phyloP scores from a whole-genome alignment of 2,888 invertebrate species.

The Metopia argyrocephala region DNA sequence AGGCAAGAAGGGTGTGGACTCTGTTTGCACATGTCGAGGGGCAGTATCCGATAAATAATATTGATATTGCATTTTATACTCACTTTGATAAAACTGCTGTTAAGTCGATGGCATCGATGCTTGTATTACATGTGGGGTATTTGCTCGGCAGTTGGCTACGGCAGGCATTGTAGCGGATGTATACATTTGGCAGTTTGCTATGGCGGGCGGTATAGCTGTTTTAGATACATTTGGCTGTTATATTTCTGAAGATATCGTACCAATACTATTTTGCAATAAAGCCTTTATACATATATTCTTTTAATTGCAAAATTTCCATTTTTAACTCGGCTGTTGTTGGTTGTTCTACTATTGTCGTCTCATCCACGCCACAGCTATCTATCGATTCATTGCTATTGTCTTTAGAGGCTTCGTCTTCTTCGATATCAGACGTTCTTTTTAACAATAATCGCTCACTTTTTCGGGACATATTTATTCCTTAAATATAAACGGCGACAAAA shows the following conservation, averaged over 20 bases:
- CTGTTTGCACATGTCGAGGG: slow-evolving; percentile 17
- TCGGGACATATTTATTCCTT: neutral
- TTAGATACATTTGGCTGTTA: neutral
- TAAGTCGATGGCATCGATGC: neutral
- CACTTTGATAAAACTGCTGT: neutral
- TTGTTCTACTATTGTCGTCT: slow-evolving; percentile 5
- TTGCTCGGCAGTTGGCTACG: no score
- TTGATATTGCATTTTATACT: slow-evolving; percentile 14
- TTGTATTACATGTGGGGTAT: no score
- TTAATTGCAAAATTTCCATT: slow-evolving; percentile 3
- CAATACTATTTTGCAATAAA: neutral
- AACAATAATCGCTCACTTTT: neutral
- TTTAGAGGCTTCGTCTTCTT: neutral
- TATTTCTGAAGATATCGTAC: neutral
- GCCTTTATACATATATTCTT: neutral
- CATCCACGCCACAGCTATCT: neutral
- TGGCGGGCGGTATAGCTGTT: slow-evolving; percentile 10
- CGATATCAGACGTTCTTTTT: neutral
- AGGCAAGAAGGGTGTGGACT: neutral
- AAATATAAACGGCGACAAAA: neutral
- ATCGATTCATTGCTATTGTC: neutral
- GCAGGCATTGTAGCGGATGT: neutral
- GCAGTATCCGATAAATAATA: slow-evolving; percentile 9
- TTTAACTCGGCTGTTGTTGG: neutral
- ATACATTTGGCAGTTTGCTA: neutral